Conservation (phyloP, 2,113 vertebrate species). For the Strix uralensis region DNA sequence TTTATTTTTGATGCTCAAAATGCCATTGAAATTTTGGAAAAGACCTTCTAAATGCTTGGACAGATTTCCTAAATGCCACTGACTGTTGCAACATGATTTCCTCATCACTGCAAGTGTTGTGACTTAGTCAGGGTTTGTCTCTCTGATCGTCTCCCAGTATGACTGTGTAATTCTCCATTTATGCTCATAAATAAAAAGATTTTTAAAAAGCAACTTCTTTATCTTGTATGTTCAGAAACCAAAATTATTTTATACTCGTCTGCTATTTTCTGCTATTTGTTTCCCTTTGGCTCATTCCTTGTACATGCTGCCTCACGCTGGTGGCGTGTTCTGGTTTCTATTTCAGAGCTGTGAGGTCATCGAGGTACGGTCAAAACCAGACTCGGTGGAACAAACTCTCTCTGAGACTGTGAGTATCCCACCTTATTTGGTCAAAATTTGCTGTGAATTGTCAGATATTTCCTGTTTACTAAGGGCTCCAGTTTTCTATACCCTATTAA, state of each 20-base stretch:
- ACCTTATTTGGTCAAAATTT: neutral
- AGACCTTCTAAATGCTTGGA: neutral
- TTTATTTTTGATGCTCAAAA: neutral
- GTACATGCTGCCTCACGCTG: neutral
- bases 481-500: neutral
- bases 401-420: neutral
- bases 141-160: neutral
- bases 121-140: neutral
- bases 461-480: neutral
- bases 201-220: neutral
- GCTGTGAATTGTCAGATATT: neutral
- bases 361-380: neutral
- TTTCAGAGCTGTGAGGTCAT: neutral
- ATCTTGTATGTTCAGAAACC: neutral
- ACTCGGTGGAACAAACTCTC: neutral
- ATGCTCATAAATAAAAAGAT: neutral
- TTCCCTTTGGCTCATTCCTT: neutral
- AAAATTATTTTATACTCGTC: neutral
- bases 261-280: neutral
- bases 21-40: neutral
- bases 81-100: neutral
- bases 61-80: neutral
- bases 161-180: neutral
- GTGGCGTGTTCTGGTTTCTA: neutral
- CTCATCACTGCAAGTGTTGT: neutral